Conservation (phyloP, 2,113 vertebrate species). For the Neomonachus schauinslandi region DNA sequence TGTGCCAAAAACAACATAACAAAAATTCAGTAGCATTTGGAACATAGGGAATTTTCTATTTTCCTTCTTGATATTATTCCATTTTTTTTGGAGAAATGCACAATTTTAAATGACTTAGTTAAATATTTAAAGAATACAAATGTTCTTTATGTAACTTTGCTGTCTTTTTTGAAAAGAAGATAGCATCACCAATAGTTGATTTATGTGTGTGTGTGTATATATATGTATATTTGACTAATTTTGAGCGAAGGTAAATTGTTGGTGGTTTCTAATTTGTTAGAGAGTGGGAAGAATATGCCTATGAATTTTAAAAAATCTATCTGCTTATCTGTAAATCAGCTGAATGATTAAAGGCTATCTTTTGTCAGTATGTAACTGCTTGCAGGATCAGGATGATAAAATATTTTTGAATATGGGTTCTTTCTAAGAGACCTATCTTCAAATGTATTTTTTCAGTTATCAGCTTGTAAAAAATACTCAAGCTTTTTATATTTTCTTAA, state of each 20-base stretch:
- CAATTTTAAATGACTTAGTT: neutral
- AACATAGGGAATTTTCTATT: neutral
- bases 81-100: neutral
- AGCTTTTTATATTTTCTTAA: slow-evolving; percentile 49
- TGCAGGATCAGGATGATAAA: neutral
- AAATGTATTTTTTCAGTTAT: neutral
- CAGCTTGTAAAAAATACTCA: slow-evolving; percentile 45
- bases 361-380: neutral
- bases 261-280: slow-evolving; percentile 31
- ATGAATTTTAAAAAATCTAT: neutral
- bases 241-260: slow-evolving; percentile 26
- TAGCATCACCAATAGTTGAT: neutral
- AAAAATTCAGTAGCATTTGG: slow-evolving; percentile 18
- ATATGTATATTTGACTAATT: neutral
- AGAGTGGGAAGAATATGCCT: neutral
- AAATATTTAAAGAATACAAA: slow-evolving; percentile 34
- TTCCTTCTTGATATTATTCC: neutral
- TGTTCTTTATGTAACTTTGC: neutral
- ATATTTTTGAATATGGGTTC: neutral
- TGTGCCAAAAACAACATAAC: neutral
- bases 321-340: neutral
- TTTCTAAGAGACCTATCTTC: slow-evolving; percentile 4
- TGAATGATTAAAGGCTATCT: slow-evolving; percentile 25
- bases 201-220: neutral
- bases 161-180: slow-evolving; percentile 37